These are phyloP conservation scores for Alectura lathami DNA, from an alignment of 2,113 vertebrate species.

Conservation along the genomic window DNA sequence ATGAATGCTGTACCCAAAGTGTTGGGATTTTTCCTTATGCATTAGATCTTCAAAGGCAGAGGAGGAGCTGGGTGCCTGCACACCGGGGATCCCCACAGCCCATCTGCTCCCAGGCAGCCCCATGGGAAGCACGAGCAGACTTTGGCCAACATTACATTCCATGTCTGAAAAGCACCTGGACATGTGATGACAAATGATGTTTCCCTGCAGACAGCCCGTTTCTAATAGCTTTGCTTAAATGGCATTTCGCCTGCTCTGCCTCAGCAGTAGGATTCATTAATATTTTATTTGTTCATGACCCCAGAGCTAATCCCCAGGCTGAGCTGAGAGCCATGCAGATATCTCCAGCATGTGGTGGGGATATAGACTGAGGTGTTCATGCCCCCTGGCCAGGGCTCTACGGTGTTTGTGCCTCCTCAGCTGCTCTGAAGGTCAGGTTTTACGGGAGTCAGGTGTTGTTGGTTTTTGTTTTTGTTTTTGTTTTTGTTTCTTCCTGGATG, in stretches of 20 bases:
- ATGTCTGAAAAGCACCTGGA: not conserved
- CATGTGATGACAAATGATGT: not conserved
- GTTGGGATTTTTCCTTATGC: not conserved
- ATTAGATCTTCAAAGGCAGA: not conserved
- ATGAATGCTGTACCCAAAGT: not conserved
- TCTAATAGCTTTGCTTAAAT: not conserved
- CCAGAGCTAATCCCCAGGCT: not conserved
- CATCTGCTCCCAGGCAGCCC: not conserved
- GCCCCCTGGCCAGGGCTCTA: not conserved
- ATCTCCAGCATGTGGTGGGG: accelerated
- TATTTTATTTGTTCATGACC: not conserved
- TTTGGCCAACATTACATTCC: not conserved
- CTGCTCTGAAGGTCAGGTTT: not conserved
- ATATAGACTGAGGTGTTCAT: accelerated
- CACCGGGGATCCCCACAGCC: accelerated
- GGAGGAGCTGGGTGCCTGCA: not conserved
- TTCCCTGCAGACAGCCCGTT: not conserved
- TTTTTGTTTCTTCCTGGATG: not conserved
- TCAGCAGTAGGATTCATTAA: not conserved
- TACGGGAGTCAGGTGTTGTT: not conserved
- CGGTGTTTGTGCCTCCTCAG: no score
- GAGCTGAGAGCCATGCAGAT: not conserved
- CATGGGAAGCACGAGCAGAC: accelerated
- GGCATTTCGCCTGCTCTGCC: not conserved
- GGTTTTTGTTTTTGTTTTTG: no score